Evolutionary conservation across 2,888 invertebrate species (phyloP).

Genomic region (Baccha elongata): DNA sequence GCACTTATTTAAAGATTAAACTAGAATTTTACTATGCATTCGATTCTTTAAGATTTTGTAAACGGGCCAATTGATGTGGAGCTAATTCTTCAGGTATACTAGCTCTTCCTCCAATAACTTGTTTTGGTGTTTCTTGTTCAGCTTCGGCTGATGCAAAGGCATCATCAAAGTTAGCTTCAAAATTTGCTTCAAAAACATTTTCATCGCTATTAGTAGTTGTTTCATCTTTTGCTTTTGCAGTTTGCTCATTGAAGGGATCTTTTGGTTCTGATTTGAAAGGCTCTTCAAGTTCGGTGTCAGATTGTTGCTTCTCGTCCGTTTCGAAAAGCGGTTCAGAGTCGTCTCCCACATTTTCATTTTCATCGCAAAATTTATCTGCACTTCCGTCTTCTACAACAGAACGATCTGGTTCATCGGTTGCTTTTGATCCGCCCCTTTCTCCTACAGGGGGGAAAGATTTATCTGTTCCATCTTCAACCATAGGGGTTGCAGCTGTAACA

Average conservation of each 20-base stretch:
- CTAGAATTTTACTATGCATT: slow-evolving; percentile 87
- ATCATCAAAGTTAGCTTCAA: slow-evolving; percentile 82
- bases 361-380: slow-evolving; percentile 48
- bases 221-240: slow-evolving; percentile 39
- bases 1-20: slow-evolving; percentile 5
- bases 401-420: slow-evolving; percentile 75
- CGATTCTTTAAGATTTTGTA: slow-evolving; percentile 94
- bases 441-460: slow-evolving; percentile 88
- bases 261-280: slow-evolving; percentile 77
- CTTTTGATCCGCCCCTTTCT: slow-evolving; percentile 77
- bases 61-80: slow-evolving; percentile 92
- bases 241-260: slow-evolving; percentile 79
- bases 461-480: slow-evolving; percentile 91
- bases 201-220: slow-evolving; percentile 67
- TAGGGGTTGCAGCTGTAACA: slow-evolving; percentile 96
- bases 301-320: slow-evolving; percentile 75
- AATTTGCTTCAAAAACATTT: slow-evolving; percentile 80
- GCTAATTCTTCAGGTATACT: slow-evolving; percentile 95
- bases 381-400: slow-evolving; percentile 40
- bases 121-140: slow-evolving; percentile 84
- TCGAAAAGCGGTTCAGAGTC: slow-evolving; percentile 74
- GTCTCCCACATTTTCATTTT: slow-evolving; percentile 68
- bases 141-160: slow-evolving; percentile 81
- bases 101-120: slow-evolving; percentile 90
- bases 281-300: slow-evolving; percentile 75